A percentile compares a stretch with the other conserved stretches of the same genome.
phyloP scores from a whole-genome alignment of 1,140 invertebrate species.

The Ceratosolen fusciceps region DNA sequence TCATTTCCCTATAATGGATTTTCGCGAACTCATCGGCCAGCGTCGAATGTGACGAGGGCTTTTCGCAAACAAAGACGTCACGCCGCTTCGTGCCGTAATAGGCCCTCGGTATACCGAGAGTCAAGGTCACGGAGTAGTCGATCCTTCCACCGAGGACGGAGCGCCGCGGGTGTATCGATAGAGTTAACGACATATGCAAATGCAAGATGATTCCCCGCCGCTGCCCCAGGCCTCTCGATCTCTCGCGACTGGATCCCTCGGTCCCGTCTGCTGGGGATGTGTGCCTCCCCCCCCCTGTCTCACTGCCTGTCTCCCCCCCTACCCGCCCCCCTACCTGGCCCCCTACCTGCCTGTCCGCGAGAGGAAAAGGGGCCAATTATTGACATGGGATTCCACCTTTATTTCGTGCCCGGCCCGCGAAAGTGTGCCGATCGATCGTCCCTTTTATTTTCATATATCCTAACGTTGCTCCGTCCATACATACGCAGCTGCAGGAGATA shows the following conservation, averaged over 20 bases:
- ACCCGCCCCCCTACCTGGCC: background rate
- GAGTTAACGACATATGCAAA: conserved; percentile 29
- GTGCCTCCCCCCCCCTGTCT: no score
- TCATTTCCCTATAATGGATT: background rate
- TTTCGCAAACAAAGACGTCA: conserved; percentile 31
- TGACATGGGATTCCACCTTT: background rate
- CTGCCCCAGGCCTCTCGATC: no score
- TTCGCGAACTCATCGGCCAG: conserved; percentile 5
- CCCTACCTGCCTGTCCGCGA: background rate
- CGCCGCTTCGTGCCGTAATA: background rate
- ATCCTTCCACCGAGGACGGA: background rate
- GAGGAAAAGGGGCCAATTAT: conserved; percentile 19
- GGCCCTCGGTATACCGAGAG: background rate
- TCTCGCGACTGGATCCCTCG: no score
- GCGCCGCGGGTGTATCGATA: conserved; percentile 7
- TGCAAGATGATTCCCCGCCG: no score
- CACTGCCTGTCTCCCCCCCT: no score
- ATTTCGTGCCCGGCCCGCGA: background rate
- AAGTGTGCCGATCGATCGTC: conserved; percentile 22
- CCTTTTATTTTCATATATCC: background rate
- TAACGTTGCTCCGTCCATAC: no score
- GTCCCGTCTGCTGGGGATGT: no score
- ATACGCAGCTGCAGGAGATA: background rate
- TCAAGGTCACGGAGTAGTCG: conserved; percentile 9
- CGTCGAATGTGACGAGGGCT: conserved; percentile 24